Evolutionary conservation across 2,113 vertebrate species (phyloP), one percentile per base, ranked within the genome.

Genomic region (Lophius piscatorius): DNA sequence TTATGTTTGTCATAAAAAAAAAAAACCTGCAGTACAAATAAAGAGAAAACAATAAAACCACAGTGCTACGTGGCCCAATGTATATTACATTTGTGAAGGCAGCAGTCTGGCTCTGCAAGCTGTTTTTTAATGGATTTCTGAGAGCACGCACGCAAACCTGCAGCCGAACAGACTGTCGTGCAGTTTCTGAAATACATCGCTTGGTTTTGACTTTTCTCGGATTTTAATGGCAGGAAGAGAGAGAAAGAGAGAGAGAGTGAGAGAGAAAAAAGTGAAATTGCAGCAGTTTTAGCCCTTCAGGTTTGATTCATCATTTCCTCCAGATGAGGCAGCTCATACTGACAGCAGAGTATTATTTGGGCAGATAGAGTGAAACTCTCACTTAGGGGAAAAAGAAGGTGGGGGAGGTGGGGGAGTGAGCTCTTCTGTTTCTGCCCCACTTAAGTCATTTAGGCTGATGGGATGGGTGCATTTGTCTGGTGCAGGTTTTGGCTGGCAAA

Each of bases 311-410:
- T 81, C 78, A 69, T 80, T 68, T 80, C 69, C 60, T 64, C 52
- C 67, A 54, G 72, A 78, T 52, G 63, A 76, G 63, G 66, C 65
- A 13, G 71, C 47, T 57, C 62, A 4, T 0, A 22, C 67, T 18
- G 72, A 76, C 66, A 47, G 69, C 69, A 2, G 54, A 63, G 46
- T 47, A 57, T 80, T 74, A 79, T 84, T 81, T 75, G 77, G 69
- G 65, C 68, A 83, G 81, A 83, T 81, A 74, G 77, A 86, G 78
- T 70, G 75, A 86, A 86, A 84, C 70, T 83, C 75, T 83, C 77
- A 78, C 77, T 83, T 78, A 63, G 40, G 63, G 73, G 67, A 65
- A 22, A 38, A n/a, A n/a, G n/a, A n/a, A n/a, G n/a, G n/a, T n/a
- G n/a, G n/a, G 24, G 40, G 62, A 13, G 54, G 21, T 20, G 2